Evolutionary conservation across 2,113 vertebrate genomes (phyloP).

Genomic region (Poecile atricapillus): DNA sequence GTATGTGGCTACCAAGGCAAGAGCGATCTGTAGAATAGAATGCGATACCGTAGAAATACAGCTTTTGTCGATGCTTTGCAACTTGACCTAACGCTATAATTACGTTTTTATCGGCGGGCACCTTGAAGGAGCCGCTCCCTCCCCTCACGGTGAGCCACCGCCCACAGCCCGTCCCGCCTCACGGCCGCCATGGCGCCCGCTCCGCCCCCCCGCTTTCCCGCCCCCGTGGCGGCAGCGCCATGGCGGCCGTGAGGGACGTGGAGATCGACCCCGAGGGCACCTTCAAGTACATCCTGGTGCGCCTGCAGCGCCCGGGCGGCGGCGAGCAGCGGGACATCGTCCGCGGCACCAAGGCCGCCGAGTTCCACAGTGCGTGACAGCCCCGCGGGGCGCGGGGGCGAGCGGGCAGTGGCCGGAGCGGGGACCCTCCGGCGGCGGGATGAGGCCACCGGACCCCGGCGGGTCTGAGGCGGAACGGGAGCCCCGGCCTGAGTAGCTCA

Average conservation of each 20-base stretch:
- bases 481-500: fast-evolving
- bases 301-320: constrained; percentile 75
- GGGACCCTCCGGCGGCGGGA: background rate
- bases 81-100: background rate
- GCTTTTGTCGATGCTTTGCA: background rate
- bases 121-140: fast-evolving
- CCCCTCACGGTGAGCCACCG: background rate
- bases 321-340: constrained; percentile 78
- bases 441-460: background rate
- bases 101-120: fast-evolving
- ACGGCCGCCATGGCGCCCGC: background rate
- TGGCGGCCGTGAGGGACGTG: constrained; percentile 72
- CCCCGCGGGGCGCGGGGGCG: background rate
- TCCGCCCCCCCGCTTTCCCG: too few species aligned
- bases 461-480: background rate
- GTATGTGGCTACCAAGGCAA: too few species aligned
- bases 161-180: background rate
- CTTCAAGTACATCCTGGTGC: constrained; percentile 88
- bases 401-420: background rate
- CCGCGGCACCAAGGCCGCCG: constrained; percentile 82
- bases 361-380: constrained; percentile 86
- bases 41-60: too few species aligned
- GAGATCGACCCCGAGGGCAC: constrained; percentile 84
- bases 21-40: background rate
- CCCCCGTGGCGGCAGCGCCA: background rate